phyloP scores from a whole-genome alignment of 1,140 invertebrate species.

The Macrosteles quadrilineatus region DNA sequence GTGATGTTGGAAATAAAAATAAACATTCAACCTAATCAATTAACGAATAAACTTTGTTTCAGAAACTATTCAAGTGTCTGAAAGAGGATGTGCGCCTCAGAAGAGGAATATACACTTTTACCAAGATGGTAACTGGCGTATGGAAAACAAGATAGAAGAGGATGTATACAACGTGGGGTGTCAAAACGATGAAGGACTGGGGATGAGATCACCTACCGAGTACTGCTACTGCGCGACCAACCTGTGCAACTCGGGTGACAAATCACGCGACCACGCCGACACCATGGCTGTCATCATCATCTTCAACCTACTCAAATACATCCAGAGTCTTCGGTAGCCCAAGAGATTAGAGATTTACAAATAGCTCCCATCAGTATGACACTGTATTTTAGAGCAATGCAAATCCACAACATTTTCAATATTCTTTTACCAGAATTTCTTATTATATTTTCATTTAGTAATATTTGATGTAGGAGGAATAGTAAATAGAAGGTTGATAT shows the following conservation, averaged over 20 bases:
- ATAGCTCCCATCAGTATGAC: too few relatives aligned
- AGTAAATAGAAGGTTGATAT: too few relatives aligned
- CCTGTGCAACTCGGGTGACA: constrained; percentile 62
- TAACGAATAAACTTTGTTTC: too few relatives aligned
- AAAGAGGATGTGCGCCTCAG: constrained; percentile 72
- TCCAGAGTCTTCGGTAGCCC: constrained; percentile 57
- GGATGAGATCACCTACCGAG: constrained; percentile 52
- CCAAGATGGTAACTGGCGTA: constrained; percentile 58
- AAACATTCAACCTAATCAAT: too few relatives aligned
- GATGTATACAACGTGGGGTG: constrained; percentile 68
- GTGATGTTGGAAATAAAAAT: too few relatives aligned
- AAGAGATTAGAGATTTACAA: too few relatives aligned
- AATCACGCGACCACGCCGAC: constrained; percentile 55
- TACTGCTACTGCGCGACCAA: constrained; percentile 69
- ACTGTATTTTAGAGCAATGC: too few relatives aligned
- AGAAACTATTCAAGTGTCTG: constrained; percentile 63
- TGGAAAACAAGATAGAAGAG: constrained; percentile 47
- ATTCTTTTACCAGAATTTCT: too few relatives aligned
- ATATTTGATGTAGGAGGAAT: too few relatives aligned
- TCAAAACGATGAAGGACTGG: constrained; percentile 55
- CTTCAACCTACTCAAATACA: constrained; percentile 58
- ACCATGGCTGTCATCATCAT: constrained; percentile 58
- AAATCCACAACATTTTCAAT: too few relatives aligned
- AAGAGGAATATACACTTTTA: constrained; percentile 59
- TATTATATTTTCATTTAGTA: too few relatives aligned